phyloP scores from a whole-genome alignment of 2,888 invertebrate genomes.

The Athrips mouffetella region DNA sequence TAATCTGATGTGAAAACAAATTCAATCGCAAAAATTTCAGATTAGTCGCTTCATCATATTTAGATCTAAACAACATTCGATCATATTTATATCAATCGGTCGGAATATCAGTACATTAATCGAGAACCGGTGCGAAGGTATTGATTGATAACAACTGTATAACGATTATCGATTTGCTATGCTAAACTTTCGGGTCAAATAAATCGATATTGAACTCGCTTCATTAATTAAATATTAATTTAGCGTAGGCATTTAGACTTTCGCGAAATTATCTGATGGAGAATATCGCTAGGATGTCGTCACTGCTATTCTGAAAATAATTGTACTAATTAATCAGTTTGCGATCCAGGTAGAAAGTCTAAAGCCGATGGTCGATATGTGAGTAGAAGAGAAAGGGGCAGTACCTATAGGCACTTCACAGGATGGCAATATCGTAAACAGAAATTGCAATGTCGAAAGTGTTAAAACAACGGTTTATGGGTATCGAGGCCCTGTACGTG shows the following conservation, averaged over 20 bases:
- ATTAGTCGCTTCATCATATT: constrained; percentile 5
- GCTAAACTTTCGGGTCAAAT: not conserved
- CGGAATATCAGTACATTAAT: constrained; percentile 1
- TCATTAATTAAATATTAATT: constrained; percentile 10
- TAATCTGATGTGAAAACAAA: not conserved
- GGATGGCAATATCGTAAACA: constrained; percentile 44
- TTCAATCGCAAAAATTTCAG: not conserved
- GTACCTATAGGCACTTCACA: constrained; percentile 39
- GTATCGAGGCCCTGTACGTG: constrained; percentile 3
- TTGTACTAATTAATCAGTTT: constrained; percentile 74
- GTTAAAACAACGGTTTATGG: constrained; percentile 22
- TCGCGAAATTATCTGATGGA: constrained; percentile 47
- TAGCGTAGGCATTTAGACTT: constrained; percentile 36
- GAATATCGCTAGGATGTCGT: constrained; percentile 49
- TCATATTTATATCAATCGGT: constrained; percentile 5
- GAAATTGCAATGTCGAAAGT: constrained; percentile 39
- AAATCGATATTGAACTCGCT: not conserved
- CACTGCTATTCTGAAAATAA: constrained; percentile 48
- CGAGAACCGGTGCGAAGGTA: not conserved
- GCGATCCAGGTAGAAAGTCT: constrained; percentile 70
- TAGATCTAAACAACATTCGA: constrained; percentile 9
- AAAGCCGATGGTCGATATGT: constrained; percentile 37
- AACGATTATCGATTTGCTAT: constrained; percentile 7
- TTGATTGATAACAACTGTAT: not conserved
- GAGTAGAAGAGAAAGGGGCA: constrained; percentile 68